Percentiles rank a stretch among this genome's conserved stretches.
Conservation (phyloP, 2,888 invertebrate genomes). For the Rhagonycha fulva region DNA sequence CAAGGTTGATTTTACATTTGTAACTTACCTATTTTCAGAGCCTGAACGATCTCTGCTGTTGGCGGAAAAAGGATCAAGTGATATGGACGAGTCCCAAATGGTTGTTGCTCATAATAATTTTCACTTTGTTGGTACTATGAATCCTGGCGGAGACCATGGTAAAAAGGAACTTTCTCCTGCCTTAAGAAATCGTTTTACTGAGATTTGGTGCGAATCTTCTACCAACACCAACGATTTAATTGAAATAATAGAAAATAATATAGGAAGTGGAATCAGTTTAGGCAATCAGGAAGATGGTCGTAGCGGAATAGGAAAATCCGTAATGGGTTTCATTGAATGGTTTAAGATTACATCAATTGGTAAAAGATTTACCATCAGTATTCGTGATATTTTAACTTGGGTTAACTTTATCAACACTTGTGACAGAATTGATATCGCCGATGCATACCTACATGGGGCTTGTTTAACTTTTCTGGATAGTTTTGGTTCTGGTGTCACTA, state of each 20-base stretch:
- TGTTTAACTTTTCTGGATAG: slow-evolving; percentile 90
- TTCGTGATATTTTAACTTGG: slow-evolving; percentile 93
- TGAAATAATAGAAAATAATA: slow-evolving; percentile 80
- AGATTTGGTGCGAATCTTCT: slow-evolving; percentile 94
- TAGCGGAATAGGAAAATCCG: slow-evolving; percentile 67
- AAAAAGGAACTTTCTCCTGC: slow-evolving; percentile 99
- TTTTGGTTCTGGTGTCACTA: slow-evolving; percentile 81
- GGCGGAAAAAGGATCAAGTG: slow-evolving; percentile 83
- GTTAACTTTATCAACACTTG: slow-evolving; percentile 83
- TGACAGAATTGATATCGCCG: slow-evolving; percentile 55
- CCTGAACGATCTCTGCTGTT: slow-evolving; percentile 89
- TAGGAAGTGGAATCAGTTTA: slow-evolving; percentile 61
- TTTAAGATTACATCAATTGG: slow-evolving; percentile 73
- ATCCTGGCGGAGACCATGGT: slow-evolving; percentile 98
- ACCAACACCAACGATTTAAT: slow-evolving; percentile 74
- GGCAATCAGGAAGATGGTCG: slow-evolving; percentile 60
- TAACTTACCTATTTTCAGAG: slow-evolving; percentile 58
- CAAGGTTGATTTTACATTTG: neutral
- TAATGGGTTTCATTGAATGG: slow-evolving; percentile 83
- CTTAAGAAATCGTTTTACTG: slow-evolving; percentile 94
- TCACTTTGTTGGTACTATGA: slow-evolving; percentile 97
- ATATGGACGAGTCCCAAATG: slow-evolving; percentile 60
- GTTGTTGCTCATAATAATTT: slow-evolving; percentile 75
- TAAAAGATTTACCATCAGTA: slow-evolving; percentile 78
- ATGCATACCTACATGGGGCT: slow-evolving; percentile 88